phyloP scores from a whole-genome alignment of 1,140 invertebrate genomes.

The Lepidostoma basale region DNA sequence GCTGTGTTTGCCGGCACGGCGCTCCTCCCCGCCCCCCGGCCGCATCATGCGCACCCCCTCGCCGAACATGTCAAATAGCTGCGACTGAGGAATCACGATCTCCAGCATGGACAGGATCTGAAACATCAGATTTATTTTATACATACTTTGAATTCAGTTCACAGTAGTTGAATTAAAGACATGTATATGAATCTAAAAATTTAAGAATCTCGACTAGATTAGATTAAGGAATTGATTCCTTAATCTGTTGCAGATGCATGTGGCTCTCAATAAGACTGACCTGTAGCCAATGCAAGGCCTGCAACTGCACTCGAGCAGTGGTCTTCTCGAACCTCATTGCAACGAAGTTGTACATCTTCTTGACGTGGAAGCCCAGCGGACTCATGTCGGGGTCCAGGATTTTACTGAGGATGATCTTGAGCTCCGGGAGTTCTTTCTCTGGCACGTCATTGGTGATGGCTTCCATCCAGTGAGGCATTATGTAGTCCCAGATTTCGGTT shows the following conservation, averaged over 20 bases:
- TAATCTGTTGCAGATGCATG: too few relatives aligned
- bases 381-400: constrained; percentile 96
- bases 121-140: constrained; percentile 46
- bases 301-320: constrained; percentile 86
- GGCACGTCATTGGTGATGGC: constrained; percentile 94
- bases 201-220: not conserved
- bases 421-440: constrained; percentile 87
- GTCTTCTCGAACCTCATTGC: constrained; percentile 84
- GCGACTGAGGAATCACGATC: constrained; percentile 83
- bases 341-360: constrained; percentile 95
- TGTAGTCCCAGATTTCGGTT: constrained; percentile 94
- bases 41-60: constrained; percentile 77
- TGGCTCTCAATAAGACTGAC: constrained; percentile 55
- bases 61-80: constrained; percentile 88
- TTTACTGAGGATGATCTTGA: constrained; percentile 94
- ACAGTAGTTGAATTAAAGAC: too few relatives aligned
- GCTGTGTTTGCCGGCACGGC: constrained; percentile 55
- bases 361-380: constrained; percentile 90
- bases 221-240: too few relatives aligned
- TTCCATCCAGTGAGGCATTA: constrained; percentile 99
- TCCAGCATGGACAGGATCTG: constrained; percentile 86
- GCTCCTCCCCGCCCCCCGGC: constrained; percentile 57
- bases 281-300: constrained; percentile 95
- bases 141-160: too few relatives aligned
- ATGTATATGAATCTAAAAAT: not conserved